Conservation (phyloP, 2,797 vertebrate genomes). For the Hemibagrus guttatus region DNA sequence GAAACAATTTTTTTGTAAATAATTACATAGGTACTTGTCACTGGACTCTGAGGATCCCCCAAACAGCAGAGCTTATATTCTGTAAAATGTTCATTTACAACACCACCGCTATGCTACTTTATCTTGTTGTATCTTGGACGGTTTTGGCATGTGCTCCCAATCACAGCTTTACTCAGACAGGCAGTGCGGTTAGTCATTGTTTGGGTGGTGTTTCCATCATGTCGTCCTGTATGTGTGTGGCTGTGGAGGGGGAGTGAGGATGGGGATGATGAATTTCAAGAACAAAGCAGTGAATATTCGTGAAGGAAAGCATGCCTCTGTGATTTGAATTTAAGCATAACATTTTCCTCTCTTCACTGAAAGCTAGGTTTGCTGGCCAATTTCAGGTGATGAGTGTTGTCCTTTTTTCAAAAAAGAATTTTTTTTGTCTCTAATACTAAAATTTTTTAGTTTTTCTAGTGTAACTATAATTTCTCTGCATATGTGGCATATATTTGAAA, state of each 20-base stretch:
- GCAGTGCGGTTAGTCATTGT: slow-evolving; percentile 50
- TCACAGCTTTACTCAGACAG: slow-evolving; percentile 46
- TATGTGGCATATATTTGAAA: neutral
- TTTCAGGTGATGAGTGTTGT: neutral
- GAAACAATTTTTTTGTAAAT: slow-evolving; percentile 6
- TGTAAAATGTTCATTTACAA: neutral
- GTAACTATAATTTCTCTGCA: neutral
- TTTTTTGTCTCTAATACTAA: no score
- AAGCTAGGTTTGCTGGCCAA: neutral
- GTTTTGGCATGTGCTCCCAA: slow-evolving; percentile 54
- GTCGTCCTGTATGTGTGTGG: slow-evolving; percentile 37
- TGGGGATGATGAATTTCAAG: slow-evolving; percentile 26
- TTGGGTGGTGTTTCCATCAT: slow-evolving; percentile 25
- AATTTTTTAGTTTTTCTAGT: neutral
- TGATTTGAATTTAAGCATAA: slow-evolving; percentile 10
- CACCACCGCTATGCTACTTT: neutral
- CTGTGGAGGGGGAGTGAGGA: slow-evolving; percentile 22
- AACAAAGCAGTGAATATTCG: slow-evolving; percentile 18
- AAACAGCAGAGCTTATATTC: neutral
- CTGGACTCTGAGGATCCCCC: neutral
- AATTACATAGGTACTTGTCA: neutral
- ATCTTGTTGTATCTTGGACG: slow-evolving; percentile 42
- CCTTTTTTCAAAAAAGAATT: no score
- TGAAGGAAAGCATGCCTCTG: slow-evolving; percentile 3
- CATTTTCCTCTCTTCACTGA: slow-evolving; percentile 19